Conservation (phyloP, 2,797 vertebrate species). For the Nannoperca obscura region DNA sequence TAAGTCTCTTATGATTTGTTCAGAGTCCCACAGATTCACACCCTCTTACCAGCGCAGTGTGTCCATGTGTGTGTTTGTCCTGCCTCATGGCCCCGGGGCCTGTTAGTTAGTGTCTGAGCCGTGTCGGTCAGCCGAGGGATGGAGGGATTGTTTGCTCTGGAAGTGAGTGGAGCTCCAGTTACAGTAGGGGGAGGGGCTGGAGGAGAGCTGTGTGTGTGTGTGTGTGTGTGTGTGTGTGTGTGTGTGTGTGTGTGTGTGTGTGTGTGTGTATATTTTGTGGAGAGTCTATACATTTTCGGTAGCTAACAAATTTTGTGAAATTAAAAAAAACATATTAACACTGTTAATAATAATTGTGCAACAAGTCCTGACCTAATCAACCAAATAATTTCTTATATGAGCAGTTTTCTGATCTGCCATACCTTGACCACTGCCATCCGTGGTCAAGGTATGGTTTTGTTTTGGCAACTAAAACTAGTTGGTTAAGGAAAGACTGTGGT, state of each 20-base stretch:
- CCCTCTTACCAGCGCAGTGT: constrained; percentile 23
- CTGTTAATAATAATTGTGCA: not conserved
- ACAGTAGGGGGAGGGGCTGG: constrained; percentile 51
- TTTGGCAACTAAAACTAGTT: constrained; percentile 8
- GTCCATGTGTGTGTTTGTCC: constrained; percentile 31
- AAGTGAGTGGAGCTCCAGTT: constrained; percentile 68
- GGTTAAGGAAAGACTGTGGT: constrained; percentile 3
- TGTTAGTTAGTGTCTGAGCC: constrained; percentile 74
- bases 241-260: not conserved
- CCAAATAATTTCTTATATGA: constrained; percentile 4
- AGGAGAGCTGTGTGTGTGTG: constrained; percentile 32
- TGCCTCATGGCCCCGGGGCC: constrained; percentile 70
- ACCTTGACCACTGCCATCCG: too few relatives aligned
- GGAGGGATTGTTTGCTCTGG: constrained; percentile 71
- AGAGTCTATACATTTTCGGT: constrained; percentile 6
- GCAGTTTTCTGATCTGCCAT: not conserved
- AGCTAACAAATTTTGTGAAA: constrained; percentile 1
- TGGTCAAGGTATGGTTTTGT: not conserved
- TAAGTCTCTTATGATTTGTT: constrained; percentile 40
- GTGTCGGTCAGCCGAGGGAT: constrained; percentile 65
- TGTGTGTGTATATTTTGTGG: constrained; percentile 4
- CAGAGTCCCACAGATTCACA: constrained; percentile 57
- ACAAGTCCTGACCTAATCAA: not conserved
- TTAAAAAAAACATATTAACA: constrained; percentile 9
- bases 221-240: not conserved